Percentiles rank a stretch among this genome's conserved stretches.
These are phyloP conservation scores for Pipa parva DNA, from an alignment of 2,113 vertebrate genomes.

Conservation along the genomic window DNA sequence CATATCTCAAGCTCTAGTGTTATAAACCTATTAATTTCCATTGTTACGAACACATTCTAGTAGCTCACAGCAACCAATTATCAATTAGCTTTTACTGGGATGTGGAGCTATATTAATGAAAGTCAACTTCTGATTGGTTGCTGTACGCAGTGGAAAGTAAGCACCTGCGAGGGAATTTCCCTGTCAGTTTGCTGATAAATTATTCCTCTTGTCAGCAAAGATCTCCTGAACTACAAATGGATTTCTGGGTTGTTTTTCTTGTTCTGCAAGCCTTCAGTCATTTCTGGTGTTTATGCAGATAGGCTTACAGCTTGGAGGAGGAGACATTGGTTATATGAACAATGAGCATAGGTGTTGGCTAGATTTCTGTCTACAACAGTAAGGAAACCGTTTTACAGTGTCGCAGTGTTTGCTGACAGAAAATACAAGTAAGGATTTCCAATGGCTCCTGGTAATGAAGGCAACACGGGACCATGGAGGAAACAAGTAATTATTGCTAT, in stretches of 20 bases:
- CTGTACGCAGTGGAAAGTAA: too few species aligned
- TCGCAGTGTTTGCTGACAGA: not conserved
- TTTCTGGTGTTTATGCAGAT: conserved; percentile 1
- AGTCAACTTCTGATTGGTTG: too few species aligned
- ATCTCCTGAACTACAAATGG: not conserved
- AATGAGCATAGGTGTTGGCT: not conserved
- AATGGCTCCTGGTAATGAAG: not conserved
- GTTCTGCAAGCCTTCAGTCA: conserved; percentile 12
- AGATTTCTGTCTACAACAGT: not conserved
- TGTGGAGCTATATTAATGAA: too few species aligned
- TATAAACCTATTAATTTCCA: too few species aligned
- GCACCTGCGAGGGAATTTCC: too few species aligned
- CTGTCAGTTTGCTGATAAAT: too few species aligned
- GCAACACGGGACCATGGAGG: not conserved
- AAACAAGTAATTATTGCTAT: not conserved
- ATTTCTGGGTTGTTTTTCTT: conserved; percentile 14
- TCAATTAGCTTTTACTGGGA: too few species aligned
- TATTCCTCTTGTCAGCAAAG: too few species aligned
- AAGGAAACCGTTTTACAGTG: conserved; percentile 13
- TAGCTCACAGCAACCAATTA: too few species aligned
- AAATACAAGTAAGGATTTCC: not conserved
- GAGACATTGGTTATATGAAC: conserved; percentile 1
- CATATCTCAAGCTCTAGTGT: too few species aligned
- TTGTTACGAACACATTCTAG: too few species aligned
- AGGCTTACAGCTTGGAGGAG: conserved; percentile 27